phyloP scores from a whole-genome alignment of 2,888 invertebrate species.

The Lutraria lutraria region DNA sequence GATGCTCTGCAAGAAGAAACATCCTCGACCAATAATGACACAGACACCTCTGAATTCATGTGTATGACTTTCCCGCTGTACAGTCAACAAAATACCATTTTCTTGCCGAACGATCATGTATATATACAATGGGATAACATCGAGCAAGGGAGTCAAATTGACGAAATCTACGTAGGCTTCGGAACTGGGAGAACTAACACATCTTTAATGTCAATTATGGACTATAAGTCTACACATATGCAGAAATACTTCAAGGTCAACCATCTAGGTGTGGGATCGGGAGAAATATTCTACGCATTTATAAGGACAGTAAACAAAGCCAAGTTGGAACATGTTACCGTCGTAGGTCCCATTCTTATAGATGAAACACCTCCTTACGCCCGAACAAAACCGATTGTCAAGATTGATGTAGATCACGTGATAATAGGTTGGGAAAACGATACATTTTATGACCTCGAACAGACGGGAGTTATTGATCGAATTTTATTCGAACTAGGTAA shows the following conservation, averaged over 20 bases:
- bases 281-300: slow-evolving; percentile 64
- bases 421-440: slow-evolving; percentile 64
- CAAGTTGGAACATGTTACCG: slow-evolving; percentile 44
- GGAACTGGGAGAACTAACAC: slow-evolving; percentile 30
- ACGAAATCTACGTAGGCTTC: slow-evolving; percentile 67
- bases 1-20: slow-evolving; percentile 28
- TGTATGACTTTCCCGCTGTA: slow-evolving; percentile 38
- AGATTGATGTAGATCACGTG: slow-evolving; percentile 41
- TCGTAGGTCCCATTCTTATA: slow-evolving; percentile 71
- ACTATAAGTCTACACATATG: slow-evolving; percentile 58
- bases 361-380: slow-evolving; percentile 66
- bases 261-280: slow-evolving; percentile 64
- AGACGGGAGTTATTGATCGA: slow-evolving; percentile 53
- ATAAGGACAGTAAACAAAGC: slow-evolving; percentile 71
- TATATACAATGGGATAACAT: slow-evolving; percentile 63
- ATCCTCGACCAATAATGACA: slow-evolving; percentile 20
- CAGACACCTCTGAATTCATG: slow-evolving; percentile 45
- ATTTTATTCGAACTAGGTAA: slow-evolving; percentile 69
- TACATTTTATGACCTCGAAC: slow-evolving; percentile 68
- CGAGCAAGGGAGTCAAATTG: slow-evolving; percentile 70
- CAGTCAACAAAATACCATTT: slow-evolving; percentile 42
- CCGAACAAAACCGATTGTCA: slow-evolving; percentile 24
- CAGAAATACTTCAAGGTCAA: slow-evolving; percentile 49
- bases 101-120: slow-evolving; percentile 68
- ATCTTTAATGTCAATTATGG: slow-evolving; percentile 55